Percentiles rank a stretch among this genome's conserved stretches.
Conservation (phyloP, 2,888 invertebrate species). For the Drosophila kambysellisi region DNA sequence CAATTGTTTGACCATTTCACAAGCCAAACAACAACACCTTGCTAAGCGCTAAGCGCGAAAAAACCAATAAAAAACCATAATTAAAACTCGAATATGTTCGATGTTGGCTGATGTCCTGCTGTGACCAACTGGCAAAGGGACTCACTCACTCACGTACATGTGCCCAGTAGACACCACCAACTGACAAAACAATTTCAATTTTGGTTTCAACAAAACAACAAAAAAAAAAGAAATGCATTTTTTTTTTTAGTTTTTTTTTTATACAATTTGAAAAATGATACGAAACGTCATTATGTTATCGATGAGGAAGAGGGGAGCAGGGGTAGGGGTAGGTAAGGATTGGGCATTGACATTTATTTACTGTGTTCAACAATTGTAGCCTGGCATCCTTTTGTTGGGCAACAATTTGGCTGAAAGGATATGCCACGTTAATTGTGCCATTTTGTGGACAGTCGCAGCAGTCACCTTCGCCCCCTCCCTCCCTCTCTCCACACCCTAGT, state of each 20-base stretch:
- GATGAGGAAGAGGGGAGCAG: constrained; percentile 32
- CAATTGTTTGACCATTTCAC: constrained; percentile 74
- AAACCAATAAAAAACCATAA: constrained; percentile 81
- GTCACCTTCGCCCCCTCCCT: constrained; percentile 12
- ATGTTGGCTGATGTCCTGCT: constrained; percentile 74
- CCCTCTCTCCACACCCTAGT: background rate
- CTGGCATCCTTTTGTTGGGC: constrained; percentile 78
- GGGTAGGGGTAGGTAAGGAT: constrained; percentile 3
- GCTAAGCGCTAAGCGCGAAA: constrained; percentile 59
- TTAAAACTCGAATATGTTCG: constrained; percentile 80
- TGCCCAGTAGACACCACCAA: constrained; percentile 68
- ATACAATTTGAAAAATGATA: constrained; percentile 81
- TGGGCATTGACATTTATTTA: constrained; percentile 80
- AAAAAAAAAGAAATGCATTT: constrained; percentile 46
- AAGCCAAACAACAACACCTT: constrained; percentile 50
- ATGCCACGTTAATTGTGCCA: constrained; percentile 81
- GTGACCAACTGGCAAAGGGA: constrained; percentile 56
- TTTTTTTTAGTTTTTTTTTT: constrained; percentile 31
- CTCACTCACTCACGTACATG: background rate
- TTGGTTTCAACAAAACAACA: constrained; percentile 54
- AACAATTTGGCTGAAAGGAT: constrained; percentile 79
- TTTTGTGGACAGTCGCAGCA: constrained; percentile 79
- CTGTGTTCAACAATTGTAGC: constrained; percentile 78
- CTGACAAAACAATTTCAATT: constrained; percentile 82
- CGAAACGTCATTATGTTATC: constrained; percentile 82